phyloP scores from a whole-genome alignment of 1,140 invertebrate genomes.

The Sycophila sp. region DNA sequence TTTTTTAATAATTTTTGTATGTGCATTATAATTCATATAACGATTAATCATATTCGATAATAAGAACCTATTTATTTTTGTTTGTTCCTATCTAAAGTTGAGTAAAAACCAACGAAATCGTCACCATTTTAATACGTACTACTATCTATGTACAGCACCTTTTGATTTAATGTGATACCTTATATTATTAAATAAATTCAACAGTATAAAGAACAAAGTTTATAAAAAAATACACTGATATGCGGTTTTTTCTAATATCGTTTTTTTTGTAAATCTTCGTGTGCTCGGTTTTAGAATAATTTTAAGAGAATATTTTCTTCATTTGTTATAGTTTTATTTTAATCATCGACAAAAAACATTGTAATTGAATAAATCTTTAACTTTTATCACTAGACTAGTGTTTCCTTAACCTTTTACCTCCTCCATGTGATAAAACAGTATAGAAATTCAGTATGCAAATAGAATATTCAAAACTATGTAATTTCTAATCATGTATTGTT shows the following conservation, averaged over 20 bases:
- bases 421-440: no score
- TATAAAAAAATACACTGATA: slow-evolving; percentile 38
- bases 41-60: slow-evolving; percentile 56
- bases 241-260: slow-evolving; percentile 31
- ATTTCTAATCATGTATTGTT: no score
- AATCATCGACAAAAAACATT: slow-evolving; percentile 36
- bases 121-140: slow-evolving; percentile 56
- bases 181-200: slow-evolving; percentile 56
- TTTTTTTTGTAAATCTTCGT: slow-evolving; percentile 36
- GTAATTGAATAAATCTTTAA: slow-evolving; percentile 41
- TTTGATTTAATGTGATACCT: slow-evolving; percentile 63
- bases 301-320: slow-evolving; percentile 37
- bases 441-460: no score
- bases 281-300: slow-evolving; percentile 37
- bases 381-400: slow-evolving; percentile 30
- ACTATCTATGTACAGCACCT: slow-evolving; percentile 63
- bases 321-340: slow-evolving; percentile 41
- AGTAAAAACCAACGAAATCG: slow-evolving; percentile 53
- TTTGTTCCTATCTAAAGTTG: slow-evolving; percentile 59
- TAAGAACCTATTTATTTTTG: slow-evolving; percentile 57
- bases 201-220: slow-evolving; percentile 43
- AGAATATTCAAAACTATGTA: no score
- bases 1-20: slow-evolving; percentile 63
- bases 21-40: slow-evolving; percentile 60
- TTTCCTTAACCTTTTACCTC: slow-evolving; percentile 9